Percentiles rank a stretch among this genome's conserved stretches.
Evolutionary conservation across 2,113 vertebrate genomes (phyloP).

Genomic region (Eulemur macaco): DNA sequence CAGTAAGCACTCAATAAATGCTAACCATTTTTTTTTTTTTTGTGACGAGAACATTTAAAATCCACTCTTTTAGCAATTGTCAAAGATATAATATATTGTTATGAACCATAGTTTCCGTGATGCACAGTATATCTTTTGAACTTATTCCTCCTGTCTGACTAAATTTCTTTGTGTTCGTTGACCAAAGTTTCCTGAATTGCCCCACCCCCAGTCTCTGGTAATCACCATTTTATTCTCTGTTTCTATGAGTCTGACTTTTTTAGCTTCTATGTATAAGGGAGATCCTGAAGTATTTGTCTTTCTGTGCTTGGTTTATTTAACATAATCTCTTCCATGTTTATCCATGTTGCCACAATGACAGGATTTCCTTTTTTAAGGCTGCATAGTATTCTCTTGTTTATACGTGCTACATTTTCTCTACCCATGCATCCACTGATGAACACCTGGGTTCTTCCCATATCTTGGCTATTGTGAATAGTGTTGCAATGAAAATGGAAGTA

Average conservation of each 20-base stretch:
- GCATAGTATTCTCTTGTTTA: background rate
- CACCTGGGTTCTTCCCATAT: background rate
- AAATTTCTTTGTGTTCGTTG: background rate
- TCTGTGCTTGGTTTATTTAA: background rate
- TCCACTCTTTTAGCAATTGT: background rate
- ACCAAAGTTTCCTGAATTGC: background rate
- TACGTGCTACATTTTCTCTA: background rate
- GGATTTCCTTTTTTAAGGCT: background rate
- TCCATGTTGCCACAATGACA: background rate
- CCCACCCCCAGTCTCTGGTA: too few relatives aligned
- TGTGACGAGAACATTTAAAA: background rate
- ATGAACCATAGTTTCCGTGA: too few relatives aligned
- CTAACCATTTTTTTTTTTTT: background rate
- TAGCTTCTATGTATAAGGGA: background rate
- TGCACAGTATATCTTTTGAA: background rate
- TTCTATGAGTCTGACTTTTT: background rate
- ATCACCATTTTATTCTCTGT: background rate
- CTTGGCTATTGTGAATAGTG: background rate
- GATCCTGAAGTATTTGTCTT: background rate
- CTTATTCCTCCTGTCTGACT: background rate
- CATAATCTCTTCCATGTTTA: background rate
- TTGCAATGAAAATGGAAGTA: background rate
- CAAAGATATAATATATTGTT: background rate
- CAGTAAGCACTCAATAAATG: background rate
- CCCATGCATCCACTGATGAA: background rate